Evolutionary conservation across 1,140 invertebrate genomes (phyloP), one percentile per base, ranked within the genome.

Genomic region (Pogonus chalceus): DNA sequence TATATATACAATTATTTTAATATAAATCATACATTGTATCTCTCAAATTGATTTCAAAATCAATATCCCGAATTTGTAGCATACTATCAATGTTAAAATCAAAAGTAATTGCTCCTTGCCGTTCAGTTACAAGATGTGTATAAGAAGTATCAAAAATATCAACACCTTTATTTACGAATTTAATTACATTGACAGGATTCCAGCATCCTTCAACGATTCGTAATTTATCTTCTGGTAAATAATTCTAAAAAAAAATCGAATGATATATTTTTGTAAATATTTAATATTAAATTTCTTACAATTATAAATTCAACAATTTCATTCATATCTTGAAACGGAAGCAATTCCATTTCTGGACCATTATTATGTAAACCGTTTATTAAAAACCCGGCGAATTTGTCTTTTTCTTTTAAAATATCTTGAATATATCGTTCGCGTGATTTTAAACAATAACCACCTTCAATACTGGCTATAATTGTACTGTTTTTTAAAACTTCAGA

Each of bases 91-190:
- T 31, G 58, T 74, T 63, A 48, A 72, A 76, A 53, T 75, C 60
- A 63, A 82, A 82, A 49, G 72, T 70, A 16, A 87, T 67, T 16
- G 82, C 84, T 54, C 72, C 71, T 20, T 73, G 74, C 63, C 77
- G 66, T 67, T 86, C 81, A 22, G 83, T 80, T 21, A 79, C 68
- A 37, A 69, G 62, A 52, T 63, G 56, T 60, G 65, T 66, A 55
- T 69, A 88, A 1, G 86, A 83, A 2, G 83, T 82, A 69, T 90
- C 87, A 69, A 90, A 90, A n/a, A 90, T 65, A 73, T 91, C 88
- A n/a, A 90, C 70, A 31, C 87, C 87, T 39, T 77, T 54, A 37
- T 79, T 68, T n/a, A 88, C 70, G 4, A 88, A 73, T 56, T 80
- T 69, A 35, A 90, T 62, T 49, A 85, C 69, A 20, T 72, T 67